Evolutionary conservation across 2,888 invertebrate species (phyloP).

Genomic region (Odontothrips loti): DNA sequence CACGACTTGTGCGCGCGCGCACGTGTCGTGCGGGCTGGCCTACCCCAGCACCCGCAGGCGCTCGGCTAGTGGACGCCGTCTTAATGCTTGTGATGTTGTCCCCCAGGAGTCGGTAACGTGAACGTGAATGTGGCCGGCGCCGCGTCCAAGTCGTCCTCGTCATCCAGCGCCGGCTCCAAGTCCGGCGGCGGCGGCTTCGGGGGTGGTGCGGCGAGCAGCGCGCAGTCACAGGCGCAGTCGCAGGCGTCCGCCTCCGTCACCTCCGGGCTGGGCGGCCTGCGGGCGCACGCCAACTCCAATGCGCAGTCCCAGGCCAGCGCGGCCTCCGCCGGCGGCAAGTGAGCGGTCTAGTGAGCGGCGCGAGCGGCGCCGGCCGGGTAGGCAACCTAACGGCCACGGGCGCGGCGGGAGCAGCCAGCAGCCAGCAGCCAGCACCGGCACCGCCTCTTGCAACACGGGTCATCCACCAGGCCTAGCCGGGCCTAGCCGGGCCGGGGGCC

Average conservation of each 20-base stretch:
- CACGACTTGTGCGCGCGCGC: background rate
- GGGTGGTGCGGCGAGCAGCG: background rate
- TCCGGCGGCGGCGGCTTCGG: background rate
- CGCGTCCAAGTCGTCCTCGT: background rate
- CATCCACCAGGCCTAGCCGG: no score
- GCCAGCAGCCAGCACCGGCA: no score
- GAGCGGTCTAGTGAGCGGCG: background rate
- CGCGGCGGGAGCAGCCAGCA: background rate
- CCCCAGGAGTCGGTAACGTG: background rate
- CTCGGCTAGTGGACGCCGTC: background rate
- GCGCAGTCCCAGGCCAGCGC: background rate
- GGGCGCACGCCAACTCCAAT: background rate
- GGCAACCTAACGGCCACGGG: background rate
- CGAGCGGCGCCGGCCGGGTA: background rate
- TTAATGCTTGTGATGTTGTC: background rate
- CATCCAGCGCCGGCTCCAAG: background rate
- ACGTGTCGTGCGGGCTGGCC: no score
- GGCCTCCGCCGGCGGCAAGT: background rate
- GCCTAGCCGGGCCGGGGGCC: no score
- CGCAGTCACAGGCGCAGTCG: background rate
- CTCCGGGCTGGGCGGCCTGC: background rate
- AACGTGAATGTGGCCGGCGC: slow-evolving; percentile 10
- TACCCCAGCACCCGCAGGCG: no score
- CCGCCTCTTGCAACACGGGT: no score
- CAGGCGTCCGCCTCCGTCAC: background rate